Conservation (phyloP, 2,888 invertebrate genomes). For the Rotaria socialis region DNA sequence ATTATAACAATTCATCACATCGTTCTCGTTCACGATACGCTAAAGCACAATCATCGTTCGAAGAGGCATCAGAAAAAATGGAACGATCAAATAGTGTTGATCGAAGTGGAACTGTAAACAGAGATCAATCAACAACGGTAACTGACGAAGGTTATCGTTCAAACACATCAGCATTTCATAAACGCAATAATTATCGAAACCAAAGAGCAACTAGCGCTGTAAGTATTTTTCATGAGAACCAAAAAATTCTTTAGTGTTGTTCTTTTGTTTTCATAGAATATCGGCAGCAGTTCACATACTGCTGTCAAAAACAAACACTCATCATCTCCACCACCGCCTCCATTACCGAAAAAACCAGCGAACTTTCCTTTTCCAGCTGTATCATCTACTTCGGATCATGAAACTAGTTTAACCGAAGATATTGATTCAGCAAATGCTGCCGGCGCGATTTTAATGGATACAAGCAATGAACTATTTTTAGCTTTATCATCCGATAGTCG, state of each 20-base stretch:
- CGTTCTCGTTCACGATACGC: background rate
- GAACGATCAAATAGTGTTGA: background rate
- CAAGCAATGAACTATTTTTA: background rate
- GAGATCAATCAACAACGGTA: background rate
- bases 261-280: background rate
- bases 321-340: background rate
- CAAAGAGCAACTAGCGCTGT: background rate
- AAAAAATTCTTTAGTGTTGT: too few relatives aligned
- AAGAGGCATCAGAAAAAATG: background rate
- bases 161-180: background rate
- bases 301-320: background rate
- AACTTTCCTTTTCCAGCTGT: background rate
- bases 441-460: conserved; percentile 1
- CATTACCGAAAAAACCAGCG: background rate
- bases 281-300: background rate
- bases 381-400: background rate
- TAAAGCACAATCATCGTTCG: background rate
- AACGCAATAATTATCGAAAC: too few relatives aligned
- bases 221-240: background rate
- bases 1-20: background rate
- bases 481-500: background rate
- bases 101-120: background rate
- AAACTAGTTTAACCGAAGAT: background rate
- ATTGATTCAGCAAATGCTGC: background rate
- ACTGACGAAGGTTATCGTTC: background rate